Evolutionary conservation across 2,113 vertebrate species (phyloP), one percentile per base, ranked within the genome.

Genomic region (Phalacrocorax brasilianus): DNA sequence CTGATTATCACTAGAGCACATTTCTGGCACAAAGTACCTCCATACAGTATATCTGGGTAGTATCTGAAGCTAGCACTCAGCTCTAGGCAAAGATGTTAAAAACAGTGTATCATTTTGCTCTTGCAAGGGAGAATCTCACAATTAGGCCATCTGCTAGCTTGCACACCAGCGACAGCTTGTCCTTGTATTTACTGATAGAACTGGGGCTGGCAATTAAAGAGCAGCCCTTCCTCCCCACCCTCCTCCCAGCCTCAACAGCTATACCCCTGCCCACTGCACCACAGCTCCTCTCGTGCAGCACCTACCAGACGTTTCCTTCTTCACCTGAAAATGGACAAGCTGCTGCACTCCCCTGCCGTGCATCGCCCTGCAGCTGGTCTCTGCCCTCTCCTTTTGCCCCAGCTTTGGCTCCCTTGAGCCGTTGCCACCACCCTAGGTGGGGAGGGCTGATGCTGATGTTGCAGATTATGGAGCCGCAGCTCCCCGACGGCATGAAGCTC

Each of bases 81-180:
- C 83, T 97, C 70, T 77, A 89, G 88, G 92, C 89, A 62, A 87
- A 83, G 73, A 92, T 92, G 80, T 84, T 95, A 94, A 96, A 95
- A 96, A 75, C 95, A 87, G 83, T 88, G 45, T 56, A 92, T 75
- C 53, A 35, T 96, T 96, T 95, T 89, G 52, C 92, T 93, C 83
- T 91, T 89, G 70, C 86, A 91, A 93, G 83, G 83, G 76, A 96
- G 80, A 95, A 79, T 94, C 80, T 95, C 93, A 75, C 91, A 91
- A 96, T 93, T 92, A 91, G 86, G 94, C 94, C 95, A 96, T 97
- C 95, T 96, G 96, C 95, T 97, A 53, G 94, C 91, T 92, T 87
- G 73, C 76, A 86, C 61, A 53, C 91, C 92, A 94, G 83, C 12
- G 17, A 87, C 83, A 93, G 92, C 88, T 95, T 5, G 3, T 73